A percentile compares a stretch with the other conserved stretches of the same genome.
phyloP scores from a whole-genome alignment of 1,140 invertebrate species.

The Saccostrea glomerata region DNA sequence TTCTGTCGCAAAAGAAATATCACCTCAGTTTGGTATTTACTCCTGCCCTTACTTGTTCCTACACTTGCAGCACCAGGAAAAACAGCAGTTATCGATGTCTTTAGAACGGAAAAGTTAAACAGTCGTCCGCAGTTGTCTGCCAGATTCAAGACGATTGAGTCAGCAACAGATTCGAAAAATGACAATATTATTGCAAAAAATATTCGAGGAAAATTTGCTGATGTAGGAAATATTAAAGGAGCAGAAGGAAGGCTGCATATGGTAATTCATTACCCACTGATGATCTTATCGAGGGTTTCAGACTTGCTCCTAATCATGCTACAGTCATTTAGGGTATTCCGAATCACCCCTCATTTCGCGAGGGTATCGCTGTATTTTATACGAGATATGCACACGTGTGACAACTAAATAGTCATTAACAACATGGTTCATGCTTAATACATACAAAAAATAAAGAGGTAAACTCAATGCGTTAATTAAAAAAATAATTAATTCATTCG shows the following conservation, averaged over 20 bases:
- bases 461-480: too few species aligned
- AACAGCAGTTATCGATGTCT: conserved; percentile 48
- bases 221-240: conserved; percentile 44
- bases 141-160: background rate
- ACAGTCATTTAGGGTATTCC: too few species aligned
- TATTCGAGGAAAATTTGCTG: conserved; percentile 44
- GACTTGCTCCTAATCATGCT: too few species aligned
- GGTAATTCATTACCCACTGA: conserved; percentile 27
- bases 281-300: too few species aligned
- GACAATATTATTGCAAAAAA: conserved; percentile 40
- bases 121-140: conserved; percentile 51
- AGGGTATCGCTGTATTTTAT: too few species aligned
- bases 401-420: too few species aligned
- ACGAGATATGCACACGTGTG: too few species aligned
- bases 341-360: too few species aligned
- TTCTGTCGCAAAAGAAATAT: background rate
- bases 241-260: conserved; percentile 57
- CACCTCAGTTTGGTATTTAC: conserved; percentile 5
- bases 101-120: conserved; percentile 42
- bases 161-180: background rate
- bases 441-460: too few species aligned
- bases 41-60: conserved; percentile 44
- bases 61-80: conserved; percentile 28
- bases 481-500: too few species aligned
- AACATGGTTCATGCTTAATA: too few species aligned